Conservation (phyloP, 2,113 vertebrate species). For the Solenodon paradoxus region DNA sequence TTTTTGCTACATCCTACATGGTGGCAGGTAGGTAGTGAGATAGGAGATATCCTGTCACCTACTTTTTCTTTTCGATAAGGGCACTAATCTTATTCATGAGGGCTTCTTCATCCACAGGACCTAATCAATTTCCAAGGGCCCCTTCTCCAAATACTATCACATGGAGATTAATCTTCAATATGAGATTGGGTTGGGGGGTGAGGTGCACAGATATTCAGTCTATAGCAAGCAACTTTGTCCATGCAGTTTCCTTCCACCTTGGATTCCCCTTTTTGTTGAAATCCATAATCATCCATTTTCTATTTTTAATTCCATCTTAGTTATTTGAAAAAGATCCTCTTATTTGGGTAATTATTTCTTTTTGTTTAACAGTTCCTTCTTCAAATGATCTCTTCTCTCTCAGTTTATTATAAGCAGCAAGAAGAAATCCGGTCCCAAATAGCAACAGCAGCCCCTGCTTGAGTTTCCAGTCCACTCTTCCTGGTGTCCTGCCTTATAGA, state of each 20-base stretch:
- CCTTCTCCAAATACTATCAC: neutral
- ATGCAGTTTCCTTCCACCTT: neutral
- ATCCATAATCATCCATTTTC: neutral
- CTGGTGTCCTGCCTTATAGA: neutral
- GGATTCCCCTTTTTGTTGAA: neutral
- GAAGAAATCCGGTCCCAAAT: neutral
- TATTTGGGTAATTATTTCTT: neutral
- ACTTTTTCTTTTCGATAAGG: neutral
- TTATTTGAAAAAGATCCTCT: neutral
- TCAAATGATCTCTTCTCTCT: neutral
- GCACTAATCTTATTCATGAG: neutral
- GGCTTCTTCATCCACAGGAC: neutral
- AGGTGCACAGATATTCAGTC: neutral
- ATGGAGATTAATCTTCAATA: neutral
- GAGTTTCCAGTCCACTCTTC: neutral
- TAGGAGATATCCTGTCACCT: too few relatives aligned
- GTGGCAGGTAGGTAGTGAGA: neutral
- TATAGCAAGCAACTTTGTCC: neutral
- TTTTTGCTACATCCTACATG: neutral
- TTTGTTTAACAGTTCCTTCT: neutral
- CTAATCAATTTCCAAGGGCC: neutral
- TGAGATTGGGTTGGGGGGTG: neutral
- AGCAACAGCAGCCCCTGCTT: neutral
- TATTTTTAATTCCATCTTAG: neutral
- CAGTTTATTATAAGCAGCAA: neutral